Conservation (phyloP, 2,888 invertebrate genomes). For the Bellardia pandia region DNA sequence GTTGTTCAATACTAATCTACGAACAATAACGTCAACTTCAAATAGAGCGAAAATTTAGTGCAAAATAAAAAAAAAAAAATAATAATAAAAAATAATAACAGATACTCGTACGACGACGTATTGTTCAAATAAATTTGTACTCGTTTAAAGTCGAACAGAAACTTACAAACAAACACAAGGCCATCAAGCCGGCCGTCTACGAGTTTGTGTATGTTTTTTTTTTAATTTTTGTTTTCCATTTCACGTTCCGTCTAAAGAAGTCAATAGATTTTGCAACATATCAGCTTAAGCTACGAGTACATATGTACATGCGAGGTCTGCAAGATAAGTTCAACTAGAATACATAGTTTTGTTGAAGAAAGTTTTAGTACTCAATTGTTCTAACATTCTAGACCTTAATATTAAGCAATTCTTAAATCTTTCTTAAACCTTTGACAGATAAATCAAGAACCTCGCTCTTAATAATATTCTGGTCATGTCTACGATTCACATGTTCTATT, state of each 20-base stretch:
- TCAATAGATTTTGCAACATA: conserved; percentile 60
- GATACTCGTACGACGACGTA: conserved; percentile 44
- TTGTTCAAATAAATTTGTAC: conserved; percentile 71
- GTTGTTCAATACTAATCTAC: conserved; percentile 46
- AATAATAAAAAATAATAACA: conserved; percentile 30
- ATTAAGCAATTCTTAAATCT: too few relatives aligned
- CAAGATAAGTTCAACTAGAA: not conserved
- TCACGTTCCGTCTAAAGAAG: conserved; percentile 48
- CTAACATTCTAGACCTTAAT: too few relatives aligned
- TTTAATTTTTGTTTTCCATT: conserved; percentile 10
- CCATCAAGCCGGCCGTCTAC: conserved; percentile 65
- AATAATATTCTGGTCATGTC: too few relatives aligned
- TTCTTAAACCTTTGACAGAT: too few relatives aligned
- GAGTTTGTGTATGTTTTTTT: conserved; percentile 9
- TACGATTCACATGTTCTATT: too few relatives aligned
- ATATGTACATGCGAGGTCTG: conserved; percentile 14
- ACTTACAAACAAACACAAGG: conserved; percentile 66
- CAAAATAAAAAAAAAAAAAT: conserved; percentile 50
- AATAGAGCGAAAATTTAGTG: conserved; percentile 71
- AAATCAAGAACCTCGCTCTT: too few relatives aligned
- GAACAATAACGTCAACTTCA: conserved; percentile 69
- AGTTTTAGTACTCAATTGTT: too few relatives aligned
- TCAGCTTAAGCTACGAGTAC: not conserved
- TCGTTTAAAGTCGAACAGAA: conserved; percentile 58
- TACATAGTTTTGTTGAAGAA: not conserved